Evolutionary conservation across 1,140 invertebrate genomes (phyloP).

Genomic region (Pentalonia nigronervosa): DNA sequence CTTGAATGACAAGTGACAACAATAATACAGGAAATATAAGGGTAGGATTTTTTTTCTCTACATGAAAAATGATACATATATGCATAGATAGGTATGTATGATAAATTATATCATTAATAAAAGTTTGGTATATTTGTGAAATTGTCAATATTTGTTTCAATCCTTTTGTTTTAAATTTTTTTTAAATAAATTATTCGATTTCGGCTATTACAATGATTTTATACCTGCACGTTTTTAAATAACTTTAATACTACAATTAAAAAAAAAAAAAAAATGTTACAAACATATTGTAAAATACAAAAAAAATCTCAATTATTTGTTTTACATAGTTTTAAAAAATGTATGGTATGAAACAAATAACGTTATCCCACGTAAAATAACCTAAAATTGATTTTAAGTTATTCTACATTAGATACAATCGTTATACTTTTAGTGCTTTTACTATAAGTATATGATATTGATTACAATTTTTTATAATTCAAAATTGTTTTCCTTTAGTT

Average conservation of each 20-base stretch:
- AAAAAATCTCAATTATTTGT: background rate
- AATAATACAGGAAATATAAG: conserved; percentile 13
- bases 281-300: background rate
- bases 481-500: background rate
- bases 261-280: background rate
- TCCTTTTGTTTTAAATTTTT: background rate
- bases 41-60: background rate
- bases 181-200: background rate
- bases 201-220: background rate
- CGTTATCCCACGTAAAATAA: background rate
- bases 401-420: background rate
- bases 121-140: conserved; percentile 3
- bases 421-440: background rate
- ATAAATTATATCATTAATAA: conserved; percentile 14
- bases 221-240: background rate
- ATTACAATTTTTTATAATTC: background rate
- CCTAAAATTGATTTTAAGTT: background rate
- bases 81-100: background rate
- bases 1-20: conserved; percentile 13
- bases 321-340: background rate
- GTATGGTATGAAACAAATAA: background rate
- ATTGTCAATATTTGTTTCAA: conserved; percentile 1
- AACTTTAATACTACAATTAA: background rate
- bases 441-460: no score
- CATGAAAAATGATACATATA: background rate